phyloP scores from a whole-genome alignment of 2,888 invertebrate species.

The Drosophila subsilvestris region DNA sequence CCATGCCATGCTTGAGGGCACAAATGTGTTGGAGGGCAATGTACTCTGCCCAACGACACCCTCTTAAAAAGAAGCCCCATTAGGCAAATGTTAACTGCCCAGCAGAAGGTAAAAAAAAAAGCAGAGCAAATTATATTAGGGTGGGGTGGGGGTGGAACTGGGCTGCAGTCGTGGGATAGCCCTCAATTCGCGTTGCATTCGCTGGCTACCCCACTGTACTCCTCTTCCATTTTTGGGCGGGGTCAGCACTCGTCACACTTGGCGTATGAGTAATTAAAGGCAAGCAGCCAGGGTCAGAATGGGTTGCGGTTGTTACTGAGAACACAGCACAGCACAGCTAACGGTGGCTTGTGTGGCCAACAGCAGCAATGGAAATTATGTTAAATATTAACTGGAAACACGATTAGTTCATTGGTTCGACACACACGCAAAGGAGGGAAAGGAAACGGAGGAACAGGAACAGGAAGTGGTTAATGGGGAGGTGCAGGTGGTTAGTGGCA shows the following conservation, averaged over 20 bases:
- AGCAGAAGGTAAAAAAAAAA: slow-evolving; percentile 22
- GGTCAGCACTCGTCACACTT: slow-evolving; percentile 46
- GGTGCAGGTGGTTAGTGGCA: slow-evolving; percentile 26
- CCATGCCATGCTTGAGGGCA: slow-evolving; percentile 74
- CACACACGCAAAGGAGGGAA: slow-evolving; percentile 28
- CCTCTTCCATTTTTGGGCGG: slow-evolving; percentile 40
- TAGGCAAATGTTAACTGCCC: slow-evolving; percentile 67
- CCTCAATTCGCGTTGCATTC: slow-evolving; percentile 41
- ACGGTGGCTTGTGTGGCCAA: slow-evolving; percentile 39
- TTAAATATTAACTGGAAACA: slow-evolving; percentile 35
- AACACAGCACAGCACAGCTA: slow-evolving; percentile 34
- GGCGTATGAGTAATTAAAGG: slow-evolving; percentile 56
- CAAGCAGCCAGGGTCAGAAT: slow-evolving; percentile 45
- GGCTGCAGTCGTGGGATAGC: slow-evolving; percentile 56
- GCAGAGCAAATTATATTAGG: slow-evolving; percentile 22
- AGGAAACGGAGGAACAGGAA: slow-evolving; percentile 21
- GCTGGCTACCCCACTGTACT: slow-evolving; percentile 5
- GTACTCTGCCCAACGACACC: slow-evolving; percentile 12
- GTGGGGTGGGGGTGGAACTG: not conserved
- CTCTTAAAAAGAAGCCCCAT: slow-evolving; percentile 65
- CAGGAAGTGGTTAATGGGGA: slow-evolving; percentile 37
- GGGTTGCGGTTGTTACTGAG: slow-evolving; percentile 43
- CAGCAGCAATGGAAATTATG: slow-evolving; percentile 35
- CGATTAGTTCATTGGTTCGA: slow-evolving; percentile 6
- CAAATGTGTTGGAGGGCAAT: slow-evolving; percentile 74